phyloP scores from a whole-genome alignment of 2,888 invertebrate species.

The Philonicus albiceps region DNA sequence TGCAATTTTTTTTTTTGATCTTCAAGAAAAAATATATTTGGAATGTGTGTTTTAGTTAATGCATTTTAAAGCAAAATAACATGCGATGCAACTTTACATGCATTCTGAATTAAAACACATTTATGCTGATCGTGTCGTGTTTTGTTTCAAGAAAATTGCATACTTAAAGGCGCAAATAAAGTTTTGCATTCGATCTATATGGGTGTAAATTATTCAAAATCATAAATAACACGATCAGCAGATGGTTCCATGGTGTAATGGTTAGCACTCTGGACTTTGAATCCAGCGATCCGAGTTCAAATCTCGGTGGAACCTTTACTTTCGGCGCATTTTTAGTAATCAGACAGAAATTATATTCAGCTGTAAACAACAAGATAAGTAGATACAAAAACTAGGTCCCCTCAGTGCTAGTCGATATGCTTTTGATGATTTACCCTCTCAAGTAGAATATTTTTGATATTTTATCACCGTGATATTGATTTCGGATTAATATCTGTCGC shows the following conservation, averaged over 20 bases:
- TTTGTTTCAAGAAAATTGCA: not conserved
- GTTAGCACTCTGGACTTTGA: constrained; percentile 47
- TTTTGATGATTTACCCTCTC: not conserved
- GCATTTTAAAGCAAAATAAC: too few species aligned
- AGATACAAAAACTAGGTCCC: not conserved
- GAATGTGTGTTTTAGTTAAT: not conserved
- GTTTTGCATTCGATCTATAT: not conserved
- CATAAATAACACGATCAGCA: not conserved
- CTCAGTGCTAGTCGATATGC: not conserved
- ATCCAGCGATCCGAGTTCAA: constrained; percentile 47
- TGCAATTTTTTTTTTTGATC: not conserved
- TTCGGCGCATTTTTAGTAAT: too few species aligned
- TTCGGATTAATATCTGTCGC: not conserved
- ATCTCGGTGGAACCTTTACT: constrained; percentile 44
- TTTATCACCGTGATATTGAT: not conserved
- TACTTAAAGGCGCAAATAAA: not conserved
- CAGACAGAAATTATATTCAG: too few species aligned
- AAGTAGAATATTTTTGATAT: not conserved
- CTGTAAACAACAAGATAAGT: not conserved
- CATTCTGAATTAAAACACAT: too few species aligned
- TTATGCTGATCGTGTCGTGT: not conserved
- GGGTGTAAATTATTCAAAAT: not conserved
- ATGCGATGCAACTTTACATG: too few species aligned
- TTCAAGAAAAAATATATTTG: not conserved
- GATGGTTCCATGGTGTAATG: constrained; percentile 43